Evolutionary conservation across 1,140 invertebrate genomes (phyloP).

Genomic region (Drosophila dunni): DNA sequence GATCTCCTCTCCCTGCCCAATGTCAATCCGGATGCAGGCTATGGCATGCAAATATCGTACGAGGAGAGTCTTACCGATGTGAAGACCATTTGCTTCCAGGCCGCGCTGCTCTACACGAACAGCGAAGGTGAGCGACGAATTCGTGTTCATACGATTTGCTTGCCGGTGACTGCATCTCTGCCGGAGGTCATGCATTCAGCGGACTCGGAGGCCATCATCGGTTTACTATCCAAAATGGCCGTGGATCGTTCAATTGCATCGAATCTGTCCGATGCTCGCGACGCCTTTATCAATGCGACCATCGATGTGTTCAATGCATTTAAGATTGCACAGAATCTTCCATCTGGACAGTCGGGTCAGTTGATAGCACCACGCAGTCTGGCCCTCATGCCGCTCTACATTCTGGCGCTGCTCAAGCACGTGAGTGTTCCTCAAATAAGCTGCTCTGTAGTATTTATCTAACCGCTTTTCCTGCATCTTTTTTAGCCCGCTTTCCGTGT

Average conservation of each 20-base stretch:
- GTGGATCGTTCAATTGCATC: slow-evolving; percentile 95
- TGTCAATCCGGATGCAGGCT: slow-evolving; percentile 98
- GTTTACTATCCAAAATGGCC: slow-evolving; percentile 97
- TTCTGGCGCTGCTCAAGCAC: slow-evolving; percentile 95
- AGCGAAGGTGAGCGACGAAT: slow-evolving; percentile 99
- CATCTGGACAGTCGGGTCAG: slow-evolving; percentile 86
- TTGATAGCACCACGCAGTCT: slow-evolving; percentile 91
- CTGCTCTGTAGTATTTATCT: neutral
- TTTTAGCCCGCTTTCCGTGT: slow-evolving; percentile 93
- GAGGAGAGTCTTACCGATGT: slow-evolving; percentile 95
- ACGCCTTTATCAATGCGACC: slow-evolving; percentile 97
- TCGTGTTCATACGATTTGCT: slow-evolving; percentile 97
- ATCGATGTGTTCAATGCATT: slow-evolving; percentile 95
- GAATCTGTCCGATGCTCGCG: slow-evolving; percentile 95
- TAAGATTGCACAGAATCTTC: slow-evolving; percentile 89
- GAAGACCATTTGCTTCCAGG: slow-evolving; percentile 98
- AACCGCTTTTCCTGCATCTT: neutral
- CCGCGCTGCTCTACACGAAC: slow-evolving; percentile 98
- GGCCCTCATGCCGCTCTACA: slow-evolving; percentile 94
- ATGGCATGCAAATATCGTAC: slow-evolving; percentile 94
- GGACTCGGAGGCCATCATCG: slow-evolving; percentile 98
- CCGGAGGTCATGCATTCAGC: slow-evolving; percentile 95
- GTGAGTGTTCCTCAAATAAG: slow-evolving; percentile 86
- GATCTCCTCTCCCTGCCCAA: slow-evolving; percentile 98
- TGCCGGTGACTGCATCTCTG: slow-evolving; percentile 94